Base-by-base conservation (phyloP, 2,113 vertebrate species). In the Hepsetus odoe region DNA sequence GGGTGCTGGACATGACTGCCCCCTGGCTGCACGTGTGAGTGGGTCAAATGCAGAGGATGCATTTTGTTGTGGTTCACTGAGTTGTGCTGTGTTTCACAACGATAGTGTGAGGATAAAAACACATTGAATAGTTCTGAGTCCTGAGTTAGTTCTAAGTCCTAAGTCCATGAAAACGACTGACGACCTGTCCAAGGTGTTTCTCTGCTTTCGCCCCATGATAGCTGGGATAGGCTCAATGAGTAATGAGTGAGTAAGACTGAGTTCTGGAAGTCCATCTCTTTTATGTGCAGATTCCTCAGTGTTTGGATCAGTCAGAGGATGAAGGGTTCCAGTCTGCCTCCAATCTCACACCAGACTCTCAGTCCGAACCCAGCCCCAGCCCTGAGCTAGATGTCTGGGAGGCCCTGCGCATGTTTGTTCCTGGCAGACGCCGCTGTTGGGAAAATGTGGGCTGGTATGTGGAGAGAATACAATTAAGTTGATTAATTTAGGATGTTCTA, bases 291-390 rank as follows among this genome's bases (percentile, higher is more conserved):
- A 95, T 99, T 80, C 97, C 98, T 9, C 91, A 90, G 69, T 94
- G 90, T 74, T 90, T 96, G 78, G 97, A 99, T 86, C 97, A 96
- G 86, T 99, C 96, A 32, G 98, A 99, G 80, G 97, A 99, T 71
- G 97, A 99, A 82, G 98, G 98, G 14, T 99, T 99, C 90, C 97
- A 98, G 86, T 99, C 98, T 0, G 92, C 96, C 4, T 97, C 97
- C 61, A 99, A 99, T 82, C 69, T 99, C 89, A 99, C 97, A 64
- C 98, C 98, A n/a, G 98, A 99, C 86, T 99, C 97, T 44, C 96
- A 97, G 87, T 97, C 96, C 30, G 97, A 98, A 86, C 89, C 94
- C 0, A 97, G 95, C 67, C 73, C 93, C 24, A 89, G 94, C 62
- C 95, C 96, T 0, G 97, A 98, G 74, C 38, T 95, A 44, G 97